Percentiles rank a stretch among this genome's conserved stretches.
Evolutionary conservation across 1,140 invertebrate genomes (phyloP).

Genomic region (Halesus radiatus): DNA sequence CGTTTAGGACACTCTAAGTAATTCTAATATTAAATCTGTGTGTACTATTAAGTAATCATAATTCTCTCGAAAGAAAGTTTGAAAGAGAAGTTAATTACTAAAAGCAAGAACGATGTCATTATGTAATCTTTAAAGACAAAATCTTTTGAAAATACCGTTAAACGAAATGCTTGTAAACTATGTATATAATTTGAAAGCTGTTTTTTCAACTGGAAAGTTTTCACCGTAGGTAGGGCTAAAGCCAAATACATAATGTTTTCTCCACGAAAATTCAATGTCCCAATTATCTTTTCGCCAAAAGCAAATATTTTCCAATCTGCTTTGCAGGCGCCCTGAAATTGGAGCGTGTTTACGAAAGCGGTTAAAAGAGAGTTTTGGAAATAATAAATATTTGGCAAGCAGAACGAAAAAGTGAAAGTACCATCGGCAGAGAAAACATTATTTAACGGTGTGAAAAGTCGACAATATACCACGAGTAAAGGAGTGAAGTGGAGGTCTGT

Average conservation of each 20-base stretch:
- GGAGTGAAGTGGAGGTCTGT: not conserved
- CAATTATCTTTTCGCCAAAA: constrained; percentile 44
- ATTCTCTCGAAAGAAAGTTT: too few relatives aligned
- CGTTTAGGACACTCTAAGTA: too few relatives aligned
- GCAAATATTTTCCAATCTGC: constrained; percentile 54
- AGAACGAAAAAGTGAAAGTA: constrained; percentile 17
- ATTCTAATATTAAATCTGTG: too few relatives aligned
- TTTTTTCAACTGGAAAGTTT: too few relatives aligned
- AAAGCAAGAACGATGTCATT: too few relatives aligned
- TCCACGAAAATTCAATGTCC: constrained; percentile 41
- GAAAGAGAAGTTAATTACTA: too few relatives aligned
- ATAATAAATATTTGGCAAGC: constrained; percentile 45
- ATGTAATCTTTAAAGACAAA: too few relatives aligned
- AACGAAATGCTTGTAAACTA: too few relatives aligned
- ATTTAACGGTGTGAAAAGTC: too few relatives aligned
- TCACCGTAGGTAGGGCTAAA: too few relatives aligned
- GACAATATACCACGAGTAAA: not conserved
- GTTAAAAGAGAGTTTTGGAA: constrained; percentile 45
- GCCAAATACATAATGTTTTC: not conserved
- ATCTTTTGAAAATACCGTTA: not conserved
- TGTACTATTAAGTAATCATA: too few relatives aligned
- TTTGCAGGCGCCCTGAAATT: constrained; percentile 39
- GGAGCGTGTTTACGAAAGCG: constrained; percentile 38
- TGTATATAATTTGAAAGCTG: too few relatives aligned
- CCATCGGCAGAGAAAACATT: constrained; percentile 2